Conservation (phyloP, 2,888 invertebrate species). For the Tridacna crocea region DNA sequence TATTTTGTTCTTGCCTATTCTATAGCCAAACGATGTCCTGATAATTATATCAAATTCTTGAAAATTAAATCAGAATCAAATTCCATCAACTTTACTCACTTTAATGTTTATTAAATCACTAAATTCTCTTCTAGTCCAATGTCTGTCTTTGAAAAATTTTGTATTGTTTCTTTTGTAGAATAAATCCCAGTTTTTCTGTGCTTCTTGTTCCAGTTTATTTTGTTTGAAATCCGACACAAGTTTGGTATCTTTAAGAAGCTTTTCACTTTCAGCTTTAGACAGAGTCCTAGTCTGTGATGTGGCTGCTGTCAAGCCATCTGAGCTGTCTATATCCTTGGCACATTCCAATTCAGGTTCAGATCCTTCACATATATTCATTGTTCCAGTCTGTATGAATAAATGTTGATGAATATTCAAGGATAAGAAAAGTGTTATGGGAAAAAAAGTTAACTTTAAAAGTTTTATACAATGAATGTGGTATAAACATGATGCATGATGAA, state of each 20-base stretch:
- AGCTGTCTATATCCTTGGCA: background rate
- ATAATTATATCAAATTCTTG: no score
- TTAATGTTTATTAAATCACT: conserved; percentile 87
- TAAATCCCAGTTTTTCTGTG: conserved; percentile 96
- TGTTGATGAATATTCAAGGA: background rate
- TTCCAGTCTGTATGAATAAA: background rate
- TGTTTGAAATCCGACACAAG: conserved; percentile 91
- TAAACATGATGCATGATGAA: background rate
- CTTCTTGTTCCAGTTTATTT: conserved; percentile 91
- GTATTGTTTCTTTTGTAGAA: conserved; percentile 98
- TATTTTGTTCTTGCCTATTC: no score
- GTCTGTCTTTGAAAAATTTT: conserved; percentile 96
- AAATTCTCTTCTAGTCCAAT: conserved; percentile 98
- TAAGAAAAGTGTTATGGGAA: background rate
- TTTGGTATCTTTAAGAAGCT: conserved; percentile 88
- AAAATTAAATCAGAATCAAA: no score
- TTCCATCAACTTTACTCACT: conserved; percentile 18
- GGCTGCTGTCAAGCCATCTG: conserved; percentile 4
- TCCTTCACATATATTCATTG: background rate
- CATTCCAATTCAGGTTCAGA: background rate
- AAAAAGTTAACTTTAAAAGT: background rate
- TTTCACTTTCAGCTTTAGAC: conserved; percentile 87
- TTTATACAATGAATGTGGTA: background rate
- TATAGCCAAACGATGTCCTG: no score
- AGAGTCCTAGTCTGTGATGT: conserved; percentile 52